These are phyloP conservation scores for Serilophus lunatus DNA, from an alignment of 2,113 vertebrate genomes.

Conservation along the genomic window DNA sequence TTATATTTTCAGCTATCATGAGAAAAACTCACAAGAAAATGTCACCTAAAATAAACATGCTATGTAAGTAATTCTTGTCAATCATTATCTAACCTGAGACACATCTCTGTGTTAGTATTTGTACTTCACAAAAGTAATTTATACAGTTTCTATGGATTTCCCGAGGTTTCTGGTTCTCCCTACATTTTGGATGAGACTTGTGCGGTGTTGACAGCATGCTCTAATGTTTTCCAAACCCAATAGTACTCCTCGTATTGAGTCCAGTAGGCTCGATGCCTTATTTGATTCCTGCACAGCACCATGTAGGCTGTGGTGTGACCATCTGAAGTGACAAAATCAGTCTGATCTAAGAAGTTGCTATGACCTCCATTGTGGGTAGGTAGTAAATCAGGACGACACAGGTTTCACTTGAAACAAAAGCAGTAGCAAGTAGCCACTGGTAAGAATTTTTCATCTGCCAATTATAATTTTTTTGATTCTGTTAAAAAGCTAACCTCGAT, in stretches of 20 bases:
- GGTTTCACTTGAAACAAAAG: neutral
- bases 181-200: neutral
- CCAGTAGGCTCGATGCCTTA: rapidly evolving
- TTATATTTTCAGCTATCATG: neutral
- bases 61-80: neutral
- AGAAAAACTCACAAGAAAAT: neutral
- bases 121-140: neutral
- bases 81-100: neutral
- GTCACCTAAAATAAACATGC: neutral
- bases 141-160: neutral
- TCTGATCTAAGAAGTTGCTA: neutral
- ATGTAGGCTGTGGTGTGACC: neutral
- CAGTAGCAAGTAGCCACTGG: neutral
- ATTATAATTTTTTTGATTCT: neutral
- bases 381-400: neutral
- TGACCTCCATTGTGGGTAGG: too few species aligned
- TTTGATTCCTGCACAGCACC: neutral
- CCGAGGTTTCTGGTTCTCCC: neutral
- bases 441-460: neutral
- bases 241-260: neutral
- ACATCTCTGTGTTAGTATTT: neutral
- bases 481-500: neutral
- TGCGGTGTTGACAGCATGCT: neutral
- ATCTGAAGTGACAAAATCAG: neutral
- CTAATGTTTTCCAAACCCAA: neutral